Percentiles rank a stretch among this genome's conserved stretches.
phyloP scores from a whole-genome alignment of 2,113 vertebrate species.

The Opisthocomus hoazin region DNA sequence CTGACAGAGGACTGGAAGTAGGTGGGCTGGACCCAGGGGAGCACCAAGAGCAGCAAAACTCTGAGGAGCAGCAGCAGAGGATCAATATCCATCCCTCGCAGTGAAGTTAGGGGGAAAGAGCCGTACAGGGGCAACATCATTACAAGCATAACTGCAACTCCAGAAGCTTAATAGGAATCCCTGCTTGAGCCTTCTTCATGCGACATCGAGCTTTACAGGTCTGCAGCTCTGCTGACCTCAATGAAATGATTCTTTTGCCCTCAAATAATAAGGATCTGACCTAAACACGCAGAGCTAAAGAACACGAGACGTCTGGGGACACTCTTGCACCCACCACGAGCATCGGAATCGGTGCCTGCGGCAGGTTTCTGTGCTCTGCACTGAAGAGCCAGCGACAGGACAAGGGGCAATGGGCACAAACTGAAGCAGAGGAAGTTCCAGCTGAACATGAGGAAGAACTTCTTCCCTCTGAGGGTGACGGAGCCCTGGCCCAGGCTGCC shows the following conservation, averaged over 20 bases:
- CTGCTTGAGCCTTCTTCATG: neutral
- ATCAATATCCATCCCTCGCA: neutral
- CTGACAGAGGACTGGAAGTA: neutral
- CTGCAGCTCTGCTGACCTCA: neutral
- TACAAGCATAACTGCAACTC: neutral
- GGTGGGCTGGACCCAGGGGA: neutral
- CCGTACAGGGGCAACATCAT: neutral
- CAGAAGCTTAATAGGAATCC: neutral
- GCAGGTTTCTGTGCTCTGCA: neutral
- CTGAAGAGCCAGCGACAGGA: neutral
- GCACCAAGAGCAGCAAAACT: neutral
- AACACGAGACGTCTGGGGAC: neutral
- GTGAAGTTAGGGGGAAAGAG: neutral
- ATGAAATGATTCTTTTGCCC: neutral
- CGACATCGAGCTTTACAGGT: neutral
- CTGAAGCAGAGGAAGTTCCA: too few relatives aligned
- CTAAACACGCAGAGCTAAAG: neutral
- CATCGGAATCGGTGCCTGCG: accelerated
- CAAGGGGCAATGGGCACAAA: too few relatives aligned
- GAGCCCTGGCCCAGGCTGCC: too few relatives aligned
- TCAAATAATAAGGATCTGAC: neutral
- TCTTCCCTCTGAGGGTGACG: too few relatives aligned
- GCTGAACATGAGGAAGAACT: too few relatives aligned
- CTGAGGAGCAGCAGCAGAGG: neutral
- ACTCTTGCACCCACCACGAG: neutral